Evolutionary conservation across 2,797 vertebrate species (phyloP).

Genomic region (Paramormyrops hopkinsi): DNA sequence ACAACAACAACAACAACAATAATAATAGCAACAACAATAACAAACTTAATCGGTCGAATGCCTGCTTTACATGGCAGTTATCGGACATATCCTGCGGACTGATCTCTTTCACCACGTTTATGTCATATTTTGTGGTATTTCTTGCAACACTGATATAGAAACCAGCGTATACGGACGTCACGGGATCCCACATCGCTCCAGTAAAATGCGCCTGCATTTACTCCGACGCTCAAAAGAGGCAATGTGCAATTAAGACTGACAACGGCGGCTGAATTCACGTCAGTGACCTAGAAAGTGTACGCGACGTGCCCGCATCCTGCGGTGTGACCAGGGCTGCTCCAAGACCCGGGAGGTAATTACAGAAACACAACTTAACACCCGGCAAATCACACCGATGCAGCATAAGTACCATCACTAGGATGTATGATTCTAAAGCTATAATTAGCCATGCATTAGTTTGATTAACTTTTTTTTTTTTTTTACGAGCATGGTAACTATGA

Average conservation of each 20-base stretch:
- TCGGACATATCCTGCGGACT: background rate
- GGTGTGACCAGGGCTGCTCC: conserved; percentile 21
- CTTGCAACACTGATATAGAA: background rate
- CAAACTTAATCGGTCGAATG: background rate
- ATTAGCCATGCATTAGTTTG: background rate
- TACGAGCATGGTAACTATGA: background rate
- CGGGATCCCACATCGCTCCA: background rate
- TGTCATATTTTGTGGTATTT: background rate
- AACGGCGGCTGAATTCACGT: background rate
- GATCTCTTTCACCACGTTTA: background rate
- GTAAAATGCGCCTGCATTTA: background rate
- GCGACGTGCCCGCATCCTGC: conserved; percentile 16
- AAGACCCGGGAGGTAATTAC: conserved; percentile 43
- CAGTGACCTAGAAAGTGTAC: background rate
- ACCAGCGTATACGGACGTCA: background rate
- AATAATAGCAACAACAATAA: background rate
- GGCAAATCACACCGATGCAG: conserved; percentile 66
- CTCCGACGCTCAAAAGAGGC: background rate
- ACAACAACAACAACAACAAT: background rate
- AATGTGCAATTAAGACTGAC: background rate
- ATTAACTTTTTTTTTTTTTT: background rate
- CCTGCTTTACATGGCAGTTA: background rate
- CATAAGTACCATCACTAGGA: conserved; percentile 64
- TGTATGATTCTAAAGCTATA: conserved; percentile 46
- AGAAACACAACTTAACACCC: conserved; percentile 54